phyloP scores from a whole-genome alignment of 2,113 vertebrate species.

The Columba janthina region DNA sequence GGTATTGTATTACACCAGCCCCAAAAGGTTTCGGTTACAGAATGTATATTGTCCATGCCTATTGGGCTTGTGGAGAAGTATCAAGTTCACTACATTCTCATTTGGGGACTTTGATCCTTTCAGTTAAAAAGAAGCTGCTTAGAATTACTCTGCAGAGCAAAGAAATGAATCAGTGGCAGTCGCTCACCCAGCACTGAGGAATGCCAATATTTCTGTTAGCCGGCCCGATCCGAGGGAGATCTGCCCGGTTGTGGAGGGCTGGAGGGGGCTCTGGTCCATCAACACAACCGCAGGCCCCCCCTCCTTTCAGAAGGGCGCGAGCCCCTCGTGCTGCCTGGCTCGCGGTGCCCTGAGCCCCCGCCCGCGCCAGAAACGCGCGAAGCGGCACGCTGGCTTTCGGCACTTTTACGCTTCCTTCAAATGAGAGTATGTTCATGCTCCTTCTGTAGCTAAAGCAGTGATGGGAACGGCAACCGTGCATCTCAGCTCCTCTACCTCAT shows the following conservation, averaged over 20 bases:
- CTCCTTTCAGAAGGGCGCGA: constrained; percentile 24
- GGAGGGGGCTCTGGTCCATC: constrained; percentile 57
- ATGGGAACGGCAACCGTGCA: rapidly evolving
- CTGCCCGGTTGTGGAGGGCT: constrained; percentile 63
- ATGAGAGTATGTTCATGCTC: neutral
- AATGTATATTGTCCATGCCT: constrained; percentile 71
- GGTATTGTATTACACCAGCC: constrained; percentile 69
- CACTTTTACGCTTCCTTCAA: neutral
- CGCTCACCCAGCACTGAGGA: constrained; percentile 56
- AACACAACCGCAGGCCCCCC: constrained; percentile 23
- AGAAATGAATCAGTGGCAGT: constrained; percentile 65
- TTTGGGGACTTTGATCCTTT: constrained; percentile 71
- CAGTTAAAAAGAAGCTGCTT: constrained; percentile 61
- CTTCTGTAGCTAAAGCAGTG: neutral
- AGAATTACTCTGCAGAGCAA: constrained; percentile 56
- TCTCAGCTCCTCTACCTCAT: neutral
- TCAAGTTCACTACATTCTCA: constrained; percentile 66
- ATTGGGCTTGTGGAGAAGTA: constrained; percentile 64
- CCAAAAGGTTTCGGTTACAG: constrained; percentile 67
- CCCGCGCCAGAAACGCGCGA: neutral
- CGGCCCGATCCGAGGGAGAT: constrained; percentile 57
- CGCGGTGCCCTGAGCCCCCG: neutral
- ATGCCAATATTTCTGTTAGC: constrained; percentile 63
- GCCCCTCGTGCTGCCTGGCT: constrained; percentile 32
- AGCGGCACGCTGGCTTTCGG: neutral